phyloP scores from a whole-genome alignment of 2,888 invertebrate species.

The Tinea semifulvella region DNA sequence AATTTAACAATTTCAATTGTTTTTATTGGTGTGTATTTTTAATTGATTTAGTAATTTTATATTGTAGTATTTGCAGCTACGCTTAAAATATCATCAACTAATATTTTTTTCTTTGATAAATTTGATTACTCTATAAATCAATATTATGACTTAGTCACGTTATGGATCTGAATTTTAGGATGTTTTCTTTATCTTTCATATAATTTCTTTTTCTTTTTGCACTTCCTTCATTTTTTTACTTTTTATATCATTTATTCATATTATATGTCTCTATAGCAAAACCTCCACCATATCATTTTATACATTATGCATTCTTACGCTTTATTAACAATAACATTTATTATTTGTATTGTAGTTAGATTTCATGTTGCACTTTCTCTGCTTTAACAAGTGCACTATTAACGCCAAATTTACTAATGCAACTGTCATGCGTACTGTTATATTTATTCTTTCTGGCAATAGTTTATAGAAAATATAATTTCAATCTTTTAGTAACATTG shows the following conservation, averaged over 20 bases:
- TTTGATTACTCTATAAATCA: conserved; percentile 30
- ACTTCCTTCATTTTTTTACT: background rate
- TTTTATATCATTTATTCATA: background rate
- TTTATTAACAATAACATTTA: background rate
- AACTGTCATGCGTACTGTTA: conserved; percentile 63
- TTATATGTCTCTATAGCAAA: conserved; percentile 16
- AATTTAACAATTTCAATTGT: conserved; percentile 4
- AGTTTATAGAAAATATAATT: conserved; percentile 5
- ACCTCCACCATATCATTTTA: conserved; percentile 14
- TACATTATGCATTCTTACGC: background rate
- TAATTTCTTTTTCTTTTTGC: background rate
- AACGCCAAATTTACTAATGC: conserved; percentile 41
- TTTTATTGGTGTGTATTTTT: conserved; percentile 5
- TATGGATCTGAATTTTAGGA: conserved; percentile 40
- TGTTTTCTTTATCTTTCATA: conserved; percentile 45
- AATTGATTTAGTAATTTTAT: conserved; percentile 16
- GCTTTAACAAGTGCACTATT: conserved; percentile 56
- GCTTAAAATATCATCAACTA: conserved; percentile 50
- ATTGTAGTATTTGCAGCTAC: conserved; percentile 38
- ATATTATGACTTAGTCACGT: background rate
- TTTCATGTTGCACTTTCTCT: conserved; percentile 31
- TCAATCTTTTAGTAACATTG: background rate
- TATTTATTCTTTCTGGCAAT: background rate
- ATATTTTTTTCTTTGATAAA: conserved; percentile 35
- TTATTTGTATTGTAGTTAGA: background rate